phyloP scores from a whole-genome alignment of 2,797 vertebrate genomes.

The Synaphobranchus kaupii region DNA sequence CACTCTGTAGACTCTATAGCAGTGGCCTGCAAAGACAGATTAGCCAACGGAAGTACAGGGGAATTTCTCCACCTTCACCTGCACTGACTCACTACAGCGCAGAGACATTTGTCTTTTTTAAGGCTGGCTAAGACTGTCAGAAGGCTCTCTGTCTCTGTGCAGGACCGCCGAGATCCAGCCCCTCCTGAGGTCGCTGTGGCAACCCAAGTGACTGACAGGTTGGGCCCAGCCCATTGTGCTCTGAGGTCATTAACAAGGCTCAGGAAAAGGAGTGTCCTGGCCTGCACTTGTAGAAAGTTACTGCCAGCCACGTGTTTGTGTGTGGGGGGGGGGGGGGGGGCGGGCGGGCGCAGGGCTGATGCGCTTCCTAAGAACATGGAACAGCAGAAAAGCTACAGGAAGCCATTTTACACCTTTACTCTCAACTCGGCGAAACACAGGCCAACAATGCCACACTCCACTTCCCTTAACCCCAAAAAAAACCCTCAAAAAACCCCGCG shows the following conservation, averaged over 20 bases:
- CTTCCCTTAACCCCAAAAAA: neutral
- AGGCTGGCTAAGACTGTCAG: neutral
- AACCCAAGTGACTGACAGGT: slow-evolving; percentile 1
- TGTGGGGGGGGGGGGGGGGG: no score
- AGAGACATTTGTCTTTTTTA: neutral
- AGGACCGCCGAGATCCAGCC: neutral
- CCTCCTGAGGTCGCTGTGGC: neutral
- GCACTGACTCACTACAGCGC: neutral
- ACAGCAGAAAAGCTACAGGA: neutral
- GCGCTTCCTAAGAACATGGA: neutral
- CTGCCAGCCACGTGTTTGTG: no score
- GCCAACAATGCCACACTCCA: neutral
- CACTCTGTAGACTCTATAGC: neutral
- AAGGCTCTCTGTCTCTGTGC: neutral
- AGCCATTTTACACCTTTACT: neutral
- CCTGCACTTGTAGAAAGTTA: neutral
- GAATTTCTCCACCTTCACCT: neutral
- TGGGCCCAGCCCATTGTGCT: neutral
- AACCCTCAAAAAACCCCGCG: neutral
- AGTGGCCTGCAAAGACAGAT: neutral
- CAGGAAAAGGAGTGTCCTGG: neutral
- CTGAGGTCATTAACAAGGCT: neutral
- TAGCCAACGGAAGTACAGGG: neutral
- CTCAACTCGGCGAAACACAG: neutral
- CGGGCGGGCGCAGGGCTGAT: neutral